phyloP scores from a whole-genome alignment of 2,888 invertebrate species.

The Bellardia bayeri region DNA sequence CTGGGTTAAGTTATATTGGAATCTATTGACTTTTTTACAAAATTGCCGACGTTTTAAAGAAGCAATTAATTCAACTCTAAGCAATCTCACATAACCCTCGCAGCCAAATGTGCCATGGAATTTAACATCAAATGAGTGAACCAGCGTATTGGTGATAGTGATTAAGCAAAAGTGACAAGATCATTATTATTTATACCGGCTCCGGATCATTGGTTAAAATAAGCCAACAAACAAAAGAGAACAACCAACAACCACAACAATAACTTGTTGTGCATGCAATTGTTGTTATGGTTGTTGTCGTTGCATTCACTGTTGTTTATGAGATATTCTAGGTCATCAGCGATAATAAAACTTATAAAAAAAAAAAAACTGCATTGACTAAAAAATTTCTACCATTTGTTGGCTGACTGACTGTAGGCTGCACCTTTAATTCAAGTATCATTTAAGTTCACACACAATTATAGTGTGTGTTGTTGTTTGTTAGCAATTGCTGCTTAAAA shows the following conservation, averaged over 20 bases:
- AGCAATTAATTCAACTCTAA: too few species aligned
- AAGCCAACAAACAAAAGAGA: constrained; percentile 43
- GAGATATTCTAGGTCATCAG: constrained; percentile 73
- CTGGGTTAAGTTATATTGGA: too few species aligned
- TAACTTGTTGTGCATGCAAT: constrained; percentile 41
- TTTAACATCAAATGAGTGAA: constrained; percentile 22
- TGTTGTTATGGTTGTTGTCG: constrained; percentile 37
- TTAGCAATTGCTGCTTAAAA: constrained; percentile 32
- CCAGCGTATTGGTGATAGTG: constrained; percentile 58
- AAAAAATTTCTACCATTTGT: constrained; percentile 59
- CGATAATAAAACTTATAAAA: constrained; percentile 60
- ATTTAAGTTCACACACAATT: constrained; percentile 71
- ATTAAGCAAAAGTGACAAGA: constrained; percentile 73
- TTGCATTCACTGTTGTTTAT: constrained; percentile 54
- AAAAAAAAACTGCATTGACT: constrained; percentile 59
- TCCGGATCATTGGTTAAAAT: constrained; percentile 62
- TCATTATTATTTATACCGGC: constrained; percentile 69
- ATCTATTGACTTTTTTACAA: too few species aligned
- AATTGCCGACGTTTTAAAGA: too few species aligned
- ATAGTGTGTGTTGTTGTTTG: constrained; percentile 36
- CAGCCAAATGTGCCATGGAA: not conserved
- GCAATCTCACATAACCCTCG: constrained; percentile 30
- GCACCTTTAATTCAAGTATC: constrained; percentile 67
- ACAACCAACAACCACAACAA: constrained; percentile 22
- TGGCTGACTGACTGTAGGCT: constrained; percentile 50